These are phyloP conservation scores for Bambusicola thoracicus DNA, from an alignment of 2,113 vertebrate genomes.

Conservation along the genomic window DNA sequence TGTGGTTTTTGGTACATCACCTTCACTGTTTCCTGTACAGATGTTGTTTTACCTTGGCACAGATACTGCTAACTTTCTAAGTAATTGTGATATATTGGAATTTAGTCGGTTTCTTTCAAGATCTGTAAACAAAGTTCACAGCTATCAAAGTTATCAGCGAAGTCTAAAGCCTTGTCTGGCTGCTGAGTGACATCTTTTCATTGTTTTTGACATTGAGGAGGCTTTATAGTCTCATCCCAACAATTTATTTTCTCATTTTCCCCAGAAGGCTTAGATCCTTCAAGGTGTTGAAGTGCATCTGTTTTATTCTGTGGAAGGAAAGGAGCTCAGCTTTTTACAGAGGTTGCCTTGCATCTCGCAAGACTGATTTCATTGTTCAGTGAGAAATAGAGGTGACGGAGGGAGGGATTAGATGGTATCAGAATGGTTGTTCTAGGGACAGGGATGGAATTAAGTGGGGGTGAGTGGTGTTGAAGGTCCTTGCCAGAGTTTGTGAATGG, in stretches of 20 bases:
- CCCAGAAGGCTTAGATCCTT: not conserved
- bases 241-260: constrained; percentile 41
- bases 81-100: constrained; percentile 26
- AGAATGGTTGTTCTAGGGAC: too few relatives aligned
- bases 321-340: not conserved
- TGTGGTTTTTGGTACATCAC: not conserved
- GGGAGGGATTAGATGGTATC: not conserved
- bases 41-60: not conserved
- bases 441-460: not conserved
- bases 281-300: not conserved
- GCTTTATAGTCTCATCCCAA: constrained; percentile 10
- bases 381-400: not conserved
- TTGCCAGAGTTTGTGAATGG: not conserved
- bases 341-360: not conserved
- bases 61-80: not conserved
- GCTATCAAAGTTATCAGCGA: constrained; percentile 42
- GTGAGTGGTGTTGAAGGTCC: not conserved
- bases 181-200: constrained; percentile 54
- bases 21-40: not conserved
- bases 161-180: constrained; percentile 26
- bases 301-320: not conserved
- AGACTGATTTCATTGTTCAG: not conserved
- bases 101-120: constrained; percentile 53
- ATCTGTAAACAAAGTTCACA: constrained; percentile 67
- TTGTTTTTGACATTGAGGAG: constrained; percentile 20